Base-by-base conservation (phyloP, 2,113 vertebrate genomes). In the Misgurnus anguillicaudatus region DNA sequence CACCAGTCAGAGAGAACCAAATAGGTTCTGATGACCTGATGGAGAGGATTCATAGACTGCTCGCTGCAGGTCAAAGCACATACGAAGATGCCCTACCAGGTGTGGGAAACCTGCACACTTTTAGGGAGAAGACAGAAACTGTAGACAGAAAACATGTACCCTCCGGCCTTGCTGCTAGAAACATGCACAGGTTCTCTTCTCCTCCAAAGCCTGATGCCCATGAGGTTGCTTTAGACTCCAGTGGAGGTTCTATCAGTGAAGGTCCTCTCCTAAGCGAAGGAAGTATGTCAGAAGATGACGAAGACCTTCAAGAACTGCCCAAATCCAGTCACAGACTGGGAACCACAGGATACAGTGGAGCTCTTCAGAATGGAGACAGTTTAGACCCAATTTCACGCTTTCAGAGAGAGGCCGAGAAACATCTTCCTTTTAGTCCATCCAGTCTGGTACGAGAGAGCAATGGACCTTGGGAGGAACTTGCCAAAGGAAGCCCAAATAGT, bases 401-500 rank as follows among this genome's bases (percentile, higher is more conserved):
- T 87, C 94, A 95, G 90, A 96, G 89, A 77, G 96, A 97, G 84
- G 94, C 96, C 21, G 95, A 94, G 55, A 94, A 88, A 21, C 94
- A 90, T 84, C 82, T 89, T 0, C 91, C 94, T 0, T 88, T 95
- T 83, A 91, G 84, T 45, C 73, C 91, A 36, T 83, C 89, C 21
- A 51, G 24, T 64, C 76, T 90, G 16, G 85, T 81, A 78, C 84
- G 80, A 14, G 89, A 91, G 48, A 89, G 80, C 87, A 93, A 90
- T 80, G 89, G 89, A 4, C 92, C 94, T 0, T 98, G 95, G 97
- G 95, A 96, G 83, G 97, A 99, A 70, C 88, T 99, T 77, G 90
- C 91, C 5, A 96, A 95, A 80, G 97, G 97, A 85, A 98, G 96
- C 87, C 95, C 97, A 11, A 91, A 96, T 77, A 98, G 97, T 11